These are phyloP conservation scores for Platichthys stellatus DNA, from an alignment of 2,113 vertebrate genomes.

Conservation along the genomic window DNA sequence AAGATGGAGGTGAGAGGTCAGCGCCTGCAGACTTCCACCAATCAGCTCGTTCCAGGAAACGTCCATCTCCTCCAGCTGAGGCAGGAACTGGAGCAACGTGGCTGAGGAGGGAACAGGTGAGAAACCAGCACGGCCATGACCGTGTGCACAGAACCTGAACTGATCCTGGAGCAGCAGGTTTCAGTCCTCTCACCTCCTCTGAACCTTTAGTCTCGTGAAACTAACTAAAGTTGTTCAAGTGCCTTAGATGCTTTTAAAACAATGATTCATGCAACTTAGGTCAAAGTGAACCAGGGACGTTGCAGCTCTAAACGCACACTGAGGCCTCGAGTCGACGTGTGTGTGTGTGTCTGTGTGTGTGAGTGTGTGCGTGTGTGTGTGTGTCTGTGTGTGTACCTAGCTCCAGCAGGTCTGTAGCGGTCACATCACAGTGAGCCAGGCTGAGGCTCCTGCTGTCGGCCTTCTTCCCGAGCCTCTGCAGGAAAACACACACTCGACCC, in stretches of 20 bases:
- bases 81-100: conserved; percentile 81
- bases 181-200: no score
- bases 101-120: conserved; percentile 57
- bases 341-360: background rate
- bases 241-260: no score
- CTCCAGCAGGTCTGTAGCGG: conserved; percentile 80
- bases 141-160: background rate
- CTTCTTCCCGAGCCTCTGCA: conserved; percentile 84
- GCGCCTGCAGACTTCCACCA: conserved; percentile 80
- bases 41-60: conserved; percentile 90
- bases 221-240: no score
- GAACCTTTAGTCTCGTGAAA: no score
- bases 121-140: background rate
- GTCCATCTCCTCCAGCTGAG: conserved; percentile 86
- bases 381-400: conserved; percentile 72
- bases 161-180: no score
- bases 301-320: no score
- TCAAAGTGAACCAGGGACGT: no score
- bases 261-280: no score
- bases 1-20: conserved; percentile 84
- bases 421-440: conserved; percentile 85
- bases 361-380: background rate
- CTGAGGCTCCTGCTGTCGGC: conserved; percentile 76
- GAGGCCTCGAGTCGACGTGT: no score
- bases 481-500: conserved; percentile 81